These are phyloP conservation scores for Elysia crispata DNA, from an alignment of 2,888 invertebrate genomes.

Conservation along the genomic window DNA sequence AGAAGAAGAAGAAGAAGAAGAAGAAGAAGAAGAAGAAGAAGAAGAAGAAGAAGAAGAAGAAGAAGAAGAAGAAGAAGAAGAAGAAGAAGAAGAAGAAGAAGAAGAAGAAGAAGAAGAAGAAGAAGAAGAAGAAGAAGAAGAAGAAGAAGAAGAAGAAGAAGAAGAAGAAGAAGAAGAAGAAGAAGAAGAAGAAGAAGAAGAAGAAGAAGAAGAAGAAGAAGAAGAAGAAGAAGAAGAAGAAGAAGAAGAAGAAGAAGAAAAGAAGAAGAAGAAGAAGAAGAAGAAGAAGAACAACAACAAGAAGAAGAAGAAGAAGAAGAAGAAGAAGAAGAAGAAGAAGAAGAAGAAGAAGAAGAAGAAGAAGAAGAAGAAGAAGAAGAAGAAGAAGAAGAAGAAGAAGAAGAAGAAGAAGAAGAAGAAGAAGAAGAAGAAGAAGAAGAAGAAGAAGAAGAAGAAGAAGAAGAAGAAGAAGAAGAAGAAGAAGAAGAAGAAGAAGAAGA, in stretches of 20 bases:
- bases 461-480: conserved; percentile 12
- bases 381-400: conserved; percentile 34
- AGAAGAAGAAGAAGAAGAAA: background rate
- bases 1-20: no score
- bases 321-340: conserved; percentile 2
- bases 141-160: no score
- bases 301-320: background rate
- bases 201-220: background rate
- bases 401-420: conserved; percentile 30
- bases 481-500: background rate
- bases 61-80: no score
- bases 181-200: background rate
- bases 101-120: no score
- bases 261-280: background rate
- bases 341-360: conserved; percentile 12
- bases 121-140: no score
- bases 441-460: background rate
- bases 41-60: no score
- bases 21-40: background rate
- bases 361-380: background rate
- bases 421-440: conserved; percentile 29
- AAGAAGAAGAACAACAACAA: background rate
- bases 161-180: background rate
- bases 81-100: no score
- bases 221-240: background rate